Conservation (phyloP, 2,113 vertebrate genomes). For the Naja naja region DNA sequence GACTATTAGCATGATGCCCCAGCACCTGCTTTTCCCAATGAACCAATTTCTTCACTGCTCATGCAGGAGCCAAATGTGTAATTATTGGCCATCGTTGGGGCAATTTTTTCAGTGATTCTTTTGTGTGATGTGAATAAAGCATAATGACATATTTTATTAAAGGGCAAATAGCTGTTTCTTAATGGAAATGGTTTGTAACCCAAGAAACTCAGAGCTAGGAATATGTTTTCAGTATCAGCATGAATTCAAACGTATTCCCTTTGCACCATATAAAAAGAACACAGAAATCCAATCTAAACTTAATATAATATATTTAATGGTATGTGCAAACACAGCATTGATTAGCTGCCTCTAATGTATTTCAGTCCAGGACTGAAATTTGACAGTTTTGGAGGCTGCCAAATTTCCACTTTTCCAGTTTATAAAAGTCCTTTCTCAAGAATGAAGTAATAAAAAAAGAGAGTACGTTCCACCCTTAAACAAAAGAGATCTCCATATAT, state of each 20-base stretch:
- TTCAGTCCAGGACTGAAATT: constrained; percentile 74
- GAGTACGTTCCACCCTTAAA: constrained; percentile 66
- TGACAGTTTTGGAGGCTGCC: constrained; percentile 76
- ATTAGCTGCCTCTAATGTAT: constrained; percentile 80
- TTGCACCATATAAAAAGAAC: constrained; percentile 81
- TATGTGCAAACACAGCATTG: constrained; percentile 85
- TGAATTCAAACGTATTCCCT: constrained; percentile 85
- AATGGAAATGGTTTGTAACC: constrained; percentile 87
- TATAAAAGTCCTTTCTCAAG: constrained; percentile 76
- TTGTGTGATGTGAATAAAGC: constrained; percentile 99
- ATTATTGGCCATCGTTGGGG: constrained; percentile 99
- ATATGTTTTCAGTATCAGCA: constrained; percentile 80
- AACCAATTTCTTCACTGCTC: constrained; percentile 84
- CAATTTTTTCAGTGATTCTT: constrained; percentile 98
- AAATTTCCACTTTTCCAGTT: constrained; percentile 78
- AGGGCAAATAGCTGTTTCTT: constrained; percentile 94
- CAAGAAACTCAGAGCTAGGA: constrained; percentile 77
- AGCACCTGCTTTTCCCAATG: constrained; percentile 97
- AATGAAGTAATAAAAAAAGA: constrained; percentile 65
- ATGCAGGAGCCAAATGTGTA: constrained; percentile 99
- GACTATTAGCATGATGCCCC: constrained; percentile 99
- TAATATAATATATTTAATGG: constrained; percentile 85
- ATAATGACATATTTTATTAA: constrained; percentile 99
- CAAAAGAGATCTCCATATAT: constrained; percentile 47
- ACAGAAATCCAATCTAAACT: constrained; percentile 86